Conservation (phyloP, 2,113 vertebrate genomes). For the Sus scrofa region DNA sequence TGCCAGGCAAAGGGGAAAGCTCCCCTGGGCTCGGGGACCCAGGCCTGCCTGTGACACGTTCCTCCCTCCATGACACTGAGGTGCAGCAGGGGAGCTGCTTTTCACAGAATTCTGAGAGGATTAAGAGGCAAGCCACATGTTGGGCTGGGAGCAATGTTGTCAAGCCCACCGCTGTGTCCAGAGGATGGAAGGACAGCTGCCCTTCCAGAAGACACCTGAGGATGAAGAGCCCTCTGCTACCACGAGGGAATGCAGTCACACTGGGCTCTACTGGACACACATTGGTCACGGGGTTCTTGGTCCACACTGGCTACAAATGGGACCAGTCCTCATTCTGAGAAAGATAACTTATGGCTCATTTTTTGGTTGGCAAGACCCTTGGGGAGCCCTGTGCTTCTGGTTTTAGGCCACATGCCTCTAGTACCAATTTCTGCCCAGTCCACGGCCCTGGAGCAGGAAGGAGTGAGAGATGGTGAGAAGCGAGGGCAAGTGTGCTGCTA, state of each 20-base stretch:
- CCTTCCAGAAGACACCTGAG: neutral
- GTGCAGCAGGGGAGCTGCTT: neutral
- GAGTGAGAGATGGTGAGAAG: neutral
- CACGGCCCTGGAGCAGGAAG: neutral
- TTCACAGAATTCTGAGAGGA: neutral
- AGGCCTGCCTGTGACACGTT: accelerated
- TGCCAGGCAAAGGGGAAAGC: too few species aligned
- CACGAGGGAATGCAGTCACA: accelerated
- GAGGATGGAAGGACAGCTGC: neutral
- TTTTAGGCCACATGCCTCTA: neutral
- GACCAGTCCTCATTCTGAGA: neutral
- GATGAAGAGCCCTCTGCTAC: neutral
- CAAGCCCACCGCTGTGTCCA: accelerated
- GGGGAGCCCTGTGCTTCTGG: neutral
- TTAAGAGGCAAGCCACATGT: neutral
- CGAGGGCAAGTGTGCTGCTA: neutral
- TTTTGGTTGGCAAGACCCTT: neutral
- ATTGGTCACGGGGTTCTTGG: accelerated
- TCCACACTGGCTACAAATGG: neutral
- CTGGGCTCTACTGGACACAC: neutral
- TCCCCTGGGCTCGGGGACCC: neutral
- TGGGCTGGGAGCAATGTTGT: neutral
- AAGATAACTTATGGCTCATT: neutral
- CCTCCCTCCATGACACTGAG: neutral
- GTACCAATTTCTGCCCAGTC: neutral